phyloP scores from a whole-genome alignment of 2,888 invertebrate genomes.

The Mimumesa dahlbomi region DNA sequence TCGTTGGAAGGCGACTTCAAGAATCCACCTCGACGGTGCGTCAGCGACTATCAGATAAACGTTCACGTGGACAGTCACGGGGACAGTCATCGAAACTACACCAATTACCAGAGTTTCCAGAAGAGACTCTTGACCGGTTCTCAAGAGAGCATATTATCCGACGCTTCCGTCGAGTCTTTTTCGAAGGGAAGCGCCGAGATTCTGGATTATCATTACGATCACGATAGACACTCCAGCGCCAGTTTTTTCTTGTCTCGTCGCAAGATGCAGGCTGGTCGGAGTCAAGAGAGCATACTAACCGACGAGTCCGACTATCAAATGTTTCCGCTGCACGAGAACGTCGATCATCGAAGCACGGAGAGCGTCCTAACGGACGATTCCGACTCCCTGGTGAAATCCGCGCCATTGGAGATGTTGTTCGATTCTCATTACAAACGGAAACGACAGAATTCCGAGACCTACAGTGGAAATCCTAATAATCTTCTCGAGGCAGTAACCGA shows the following conservation, averaged over 20 bases:
- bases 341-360: slow-evolving; percentile 89
- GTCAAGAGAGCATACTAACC: slow-evolving; percentile 90
- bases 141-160: slow-evolving; percentile 77
- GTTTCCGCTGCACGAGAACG: slow-evolving; percentile 81
- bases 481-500: slow-evolving; percentile 45
- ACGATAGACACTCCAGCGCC: slow-evolving; percentile 83
- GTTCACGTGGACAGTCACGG: slow-evolving; percentile 75
- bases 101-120: slow-evolving; percentile 59
- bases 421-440: slow-evolving; percentile 81
- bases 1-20: slow-evolving; percentile 86
- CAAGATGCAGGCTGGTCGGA: slow-evolving; percentile 84
- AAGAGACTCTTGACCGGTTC: slow-evolving; percentile 70
- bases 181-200: slow-evolving; percentile 75
- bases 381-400: slow-evolving; percentile 87
- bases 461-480: slow-evolving; percentile 76
- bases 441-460: slow-evolving; percentile 79
- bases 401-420: slow-evolving; percentile 88
- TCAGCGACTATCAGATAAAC: slow-evolving; percentile 90
- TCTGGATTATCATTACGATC: slow-evolving; percentile 75
- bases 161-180: slow-evolving; percentile 75
- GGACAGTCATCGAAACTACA: slow-evolving; percentile 56
- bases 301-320: slow-evolving; percentile 86
- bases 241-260: slow-evolving; percentile 90
- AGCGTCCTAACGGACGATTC: slow-evolving; percentile 91
- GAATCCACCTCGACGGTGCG: slow-evolving; percentile 84